A percentile compares a stretch with the other conserved stretches of the same genome.
phyloP scores from a whole-genome alignment of 2,113 vertebrate species.

The Melanostigma gelatinosum region DNA sequence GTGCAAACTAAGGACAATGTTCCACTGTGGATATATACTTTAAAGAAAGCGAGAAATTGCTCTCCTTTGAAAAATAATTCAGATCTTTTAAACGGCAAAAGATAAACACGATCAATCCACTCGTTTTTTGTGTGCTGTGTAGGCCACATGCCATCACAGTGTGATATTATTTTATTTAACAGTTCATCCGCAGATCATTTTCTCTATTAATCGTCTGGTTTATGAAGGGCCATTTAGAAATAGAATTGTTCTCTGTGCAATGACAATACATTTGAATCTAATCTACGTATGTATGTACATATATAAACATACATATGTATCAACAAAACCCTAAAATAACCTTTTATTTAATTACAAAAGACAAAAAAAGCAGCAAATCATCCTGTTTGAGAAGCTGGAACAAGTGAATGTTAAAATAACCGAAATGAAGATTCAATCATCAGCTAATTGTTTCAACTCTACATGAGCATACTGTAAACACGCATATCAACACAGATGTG shows the following conservation, averaged over 20 bases:
- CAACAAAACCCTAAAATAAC: neutral
- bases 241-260: neutral
- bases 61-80: neutral
- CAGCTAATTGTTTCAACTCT: neutral
- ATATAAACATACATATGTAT: too few relatives aligned
- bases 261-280: neutral
- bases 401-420: neutral
- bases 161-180: constrained; percentile 3
- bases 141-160: constrained; percentile 10
- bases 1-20: constrained; percentile 8
- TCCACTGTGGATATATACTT: constrained; percentile 18
- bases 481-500: too few relatives aligned
- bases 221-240: neutral
- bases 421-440: neutral
- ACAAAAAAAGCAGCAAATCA: neutral
- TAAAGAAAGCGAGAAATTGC: neutral
- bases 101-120: neutral
- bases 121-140: neutral
- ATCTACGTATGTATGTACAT: too few relatives aligned
- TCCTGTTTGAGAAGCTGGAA: neutral
- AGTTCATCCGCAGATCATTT: neutral
- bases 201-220: neutral
- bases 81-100: constrained; percentile 1
- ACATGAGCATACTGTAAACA: neutral
- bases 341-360: neutral